Evolutionary conservation across 2,113 vertebrate genomes (phyloP).

Genomic region (Proteles cristata): DNA sequence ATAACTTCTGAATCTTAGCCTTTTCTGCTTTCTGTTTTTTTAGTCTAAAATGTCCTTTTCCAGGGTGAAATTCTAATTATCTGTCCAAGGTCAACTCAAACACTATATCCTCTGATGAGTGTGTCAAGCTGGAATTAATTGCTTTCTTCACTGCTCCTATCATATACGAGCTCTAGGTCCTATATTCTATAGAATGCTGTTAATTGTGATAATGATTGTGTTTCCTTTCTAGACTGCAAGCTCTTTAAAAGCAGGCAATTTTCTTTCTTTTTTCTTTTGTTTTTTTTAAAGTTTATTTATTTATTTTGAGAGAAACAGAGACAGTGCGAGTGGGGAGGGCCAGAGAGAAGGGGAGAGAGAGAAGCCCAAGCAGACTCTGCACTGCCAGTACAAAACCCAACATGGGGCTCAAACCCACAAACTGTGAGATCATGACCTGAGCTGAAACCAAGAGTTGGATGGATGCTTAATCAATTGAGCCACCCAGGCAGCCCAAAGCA

Average conservation of each 20-base stretch:
- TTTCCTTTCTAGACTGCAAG: not conserved
- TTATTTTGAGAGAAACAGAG: too few species aligned
- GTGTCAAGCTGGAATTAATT: not conserved
- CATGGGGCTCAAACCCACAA: too few species aligned
- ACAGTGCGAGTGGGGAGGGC: too few species aligned
- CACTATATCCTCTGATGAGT: not conserved
- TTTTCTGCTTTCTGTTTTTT: conserved; percentile 6
- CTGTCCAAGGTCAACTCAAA: not conserved
- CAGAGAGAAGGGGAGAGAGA: too few species aligned
- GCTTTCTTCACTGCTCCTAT: not conserved
- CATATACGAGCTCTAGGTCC: not conserved
- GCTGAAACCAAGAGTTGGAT: too few species aligned
- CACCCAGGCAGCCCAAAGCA: too few species aligned
- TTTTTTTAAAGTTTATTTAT: too few species aligned
- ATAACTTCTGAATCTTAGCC: not conserved
- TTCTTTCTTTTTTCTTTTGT: not conserved
- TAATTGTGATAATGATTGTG: not conserved
- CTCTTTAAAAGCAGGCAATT: not conserved
- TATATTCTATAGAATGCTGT: not conserved
- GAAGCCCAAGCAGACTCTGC: too few species aligned
- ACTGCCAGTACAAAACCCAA: too few species aligned
- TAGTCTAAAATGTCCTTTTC: not conserved
- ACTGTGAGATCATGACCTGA: too few species aligned
- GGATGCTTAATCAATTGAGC: too few species aligned
- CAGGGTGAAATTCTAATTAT: not conserved